Evolutionary conservation across 2,888 invertebrate species (phyloP).

Genomic region (Brenthis daphne): DNA sequence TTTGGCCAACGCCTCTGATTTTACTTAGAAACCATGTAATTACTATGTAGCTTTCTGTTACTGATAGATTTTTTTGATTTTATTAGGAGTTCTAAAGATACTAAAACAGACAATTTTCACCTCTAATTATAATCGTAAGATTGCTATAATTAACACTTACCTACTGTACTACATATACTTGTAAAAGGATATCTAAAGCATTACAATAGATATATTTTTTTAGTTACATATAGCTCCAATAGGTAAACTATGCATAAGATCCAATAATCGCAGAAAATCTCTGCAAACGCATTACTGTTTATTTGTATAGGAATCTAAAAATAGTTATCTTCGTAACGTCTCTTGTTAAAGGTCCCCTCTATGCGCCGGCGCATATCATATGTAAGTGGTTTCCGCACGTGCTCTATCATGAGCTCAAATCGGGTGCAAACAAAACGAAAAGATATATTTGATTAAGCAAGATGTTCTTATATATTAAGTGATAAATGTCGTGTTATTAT

Average conservation of each 20-base stretch:
- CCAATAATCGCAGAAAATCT: neutral
- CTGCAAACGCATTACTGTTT: neutral
- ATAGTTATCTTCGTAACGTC: conserved; percentile 61
- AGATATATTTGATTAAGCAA: conserved; percentile 37
- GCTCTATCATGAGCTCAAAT: conserved; percentile 62
- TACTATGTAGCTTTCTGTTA: no score
- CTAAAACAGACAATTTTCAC: no score
- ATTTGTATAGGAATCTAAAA: conserved; percentile 49
- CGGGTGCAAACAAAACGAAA: conserved; percentile 57
- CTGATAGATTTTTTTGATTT: no score
- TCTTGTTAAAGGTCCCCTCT: conserved; percentile 47
- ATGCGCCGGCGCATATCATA: conserved; percentile 61
- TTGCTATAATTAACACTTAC: no score
- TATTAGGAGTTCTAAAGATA: no score
- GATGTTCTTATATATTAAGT: conserved; percentile 27
- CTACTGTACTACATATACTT: neutral
- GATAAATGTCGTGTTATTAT: conserved; percentile 18
- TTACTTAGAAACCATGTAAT: no score
- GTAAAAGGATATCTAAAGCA: neutral
- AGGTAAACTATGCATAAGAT: neutral
- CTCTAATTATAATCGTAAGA: no score
- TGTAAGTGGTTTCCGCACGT: conserved; percentile 64
- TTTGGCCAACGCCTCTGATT: no score
- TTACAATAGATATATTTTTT: neutral
- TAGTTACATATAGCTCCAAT: neutral